A percentile compares a stretch with the other conserved stretches of the same genome.
These are phyloP conservation scores for Nasonia oneida DNA, from an alignment of 2,888 invertebrate species.

Conservation along the genomic window DNA sequence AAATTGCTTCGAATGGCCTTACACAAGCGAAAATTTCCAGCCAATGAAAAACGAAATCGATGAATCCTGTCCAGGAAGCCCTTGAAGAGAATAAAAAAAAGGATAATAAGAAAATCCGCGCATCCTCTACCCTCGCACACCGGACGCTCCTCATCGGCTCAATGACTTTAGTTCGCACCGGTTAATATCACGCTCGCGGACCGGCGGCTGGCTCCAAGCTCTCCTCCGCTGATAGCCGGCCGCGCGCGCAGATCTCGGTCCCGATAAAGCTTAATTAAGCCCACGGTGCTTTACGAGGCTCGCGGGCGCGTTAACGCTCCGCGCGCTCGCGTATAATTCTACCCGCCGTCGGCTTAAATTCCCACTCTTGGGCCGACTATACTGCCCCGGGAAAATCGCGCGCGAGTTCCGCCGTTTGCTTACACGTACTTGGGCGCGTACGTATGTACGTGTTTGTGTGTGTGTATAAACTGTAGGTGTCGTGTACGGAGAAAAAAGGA, in stretches of 20 bases:
- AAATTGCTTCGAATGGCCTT: no score
- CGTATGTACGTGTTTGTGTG: no score
- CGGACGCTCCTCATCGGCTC: neutral
- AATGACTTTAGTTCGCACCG: slow-evolving; percentile 18
- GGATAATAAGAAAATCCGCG: neutral
- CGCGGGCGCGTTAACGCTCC: slow-evolving; percentile 42
- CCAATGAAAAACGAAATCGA: no score
- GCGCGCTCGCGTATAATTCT: slow-evolving; percentile 18
- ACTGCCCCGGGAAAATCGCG: neutral
- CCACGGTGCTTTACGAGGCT: slow-evolving; percentile 45
- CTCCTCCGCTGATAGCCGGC: slow-evolving; percentile 15
- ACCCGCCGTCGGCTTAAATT: slow-evolving; percentile 3
- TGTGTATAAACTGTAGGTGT: no score
- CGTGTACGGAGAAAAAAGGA: no score
- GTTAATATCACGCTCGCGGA: slow-evolving; percentile 35
- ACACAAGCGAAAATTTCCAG: no score
- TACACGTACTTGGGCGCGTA: neutral
- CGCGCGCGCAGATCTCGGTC: slow-evolving; percentile 42
- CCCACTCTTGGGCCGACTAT: neutral
- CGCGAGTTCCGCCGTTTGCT: neutral
- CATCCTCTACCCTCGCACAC: neutral
- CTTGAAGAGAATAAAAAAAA: neutral
- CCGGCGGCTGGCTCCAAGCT: neutral
- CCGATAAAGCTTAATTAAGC: slow-evolving; percentile 57
- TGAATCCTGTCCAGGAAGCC: no score